Conservation (phyloP, 2,113 vertebrate genomes). For the Rhea pennata region DNA sequence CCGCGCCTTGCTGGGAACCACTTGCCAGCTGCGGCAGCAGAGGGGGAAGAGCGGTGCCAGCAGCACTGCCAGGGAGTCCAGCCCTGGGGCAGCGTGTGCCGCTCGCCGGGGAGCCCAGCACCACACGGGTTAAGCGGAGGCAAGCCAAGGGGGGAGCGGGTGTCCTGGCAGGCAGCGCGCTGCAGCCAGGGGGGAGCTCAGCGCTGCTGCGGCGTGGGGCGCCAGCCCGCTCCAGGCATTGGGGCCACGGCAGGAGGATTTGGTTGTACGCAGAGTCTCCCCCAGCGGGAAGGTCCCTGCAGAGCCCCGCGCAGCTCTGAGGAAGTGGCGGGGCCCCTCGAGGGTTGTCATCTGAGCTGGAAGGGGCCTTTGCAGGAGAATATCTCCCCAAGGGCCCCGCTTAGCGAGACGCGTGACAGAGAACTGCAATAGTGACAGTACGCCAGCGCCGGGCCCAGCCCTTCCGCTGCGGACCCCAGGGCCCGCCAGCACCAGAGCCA, state of each 20-base stretch:
- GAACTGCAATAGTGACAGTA: background rate
- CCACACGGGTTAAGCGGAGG: rapidly evolving
- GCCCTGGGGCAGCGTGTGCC: background rate
- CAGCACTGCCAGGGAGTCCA: no score
- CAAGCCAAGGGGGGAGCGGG: background rate
- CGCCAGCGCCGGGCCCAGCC: background rate
- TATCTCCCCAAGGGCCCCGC: background rate
- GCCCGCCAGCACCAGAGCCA: background rate
- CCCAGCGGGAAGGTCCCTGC: background rate
- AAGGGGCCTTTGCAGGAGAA: background rate
- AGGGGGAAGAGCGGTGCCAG: background rate
- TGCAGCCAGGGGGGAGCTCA: background rate
- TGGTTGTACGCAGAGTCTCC: background rate
- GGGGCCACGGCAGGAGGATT: background rate
- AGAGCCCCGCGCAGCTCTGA: background rate
- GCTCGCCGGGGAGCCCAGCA: rapidly evolving
- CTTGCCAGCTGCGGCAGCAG: background rate
- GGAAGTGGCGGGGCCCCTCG: background rate
- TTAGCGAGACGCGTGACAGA: background rate
- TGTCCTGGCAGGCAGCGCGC: background rate
- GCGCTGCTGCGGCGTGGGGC: background rate
- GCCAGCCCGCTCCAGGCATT: no score
- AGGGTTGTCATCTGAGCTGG: background rate
- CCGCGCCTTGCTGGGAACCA: no score
- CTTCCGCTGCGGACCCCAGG: background rate